Evolutionary conservation across 23 tunicate genomes (phyloP), one percentile per base, ranked within the genome.

Genomic region (Ciona savignyi): DNA sequence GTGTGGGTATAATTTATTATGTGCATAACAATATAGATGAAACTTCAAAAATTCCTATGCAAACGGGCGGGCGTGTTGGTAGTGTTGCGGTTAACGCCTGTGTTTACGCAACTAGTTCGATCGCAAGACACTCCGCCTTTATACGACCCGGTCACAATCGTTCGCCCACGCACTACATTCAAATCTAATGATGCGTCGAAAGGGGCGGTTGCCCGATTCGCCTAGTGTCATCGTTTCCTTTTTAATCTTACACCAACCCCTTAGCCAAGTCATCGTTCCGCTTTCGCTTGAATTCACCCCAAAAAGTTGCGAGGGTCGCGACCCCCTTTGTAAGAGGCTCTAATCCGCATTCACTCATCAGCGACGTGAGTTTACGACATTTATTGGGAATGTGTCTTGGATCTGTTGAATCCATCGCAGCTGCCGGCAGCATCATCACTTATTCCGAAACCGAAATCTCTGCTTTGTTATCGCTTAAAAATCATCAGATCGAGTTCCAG

Each of bases 71-170:
- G n/a, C n/a, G n/a, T n/a, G n/a, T n/a, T n/a, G n/a, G n/a, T n/a
- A n/a, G n/a, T 34, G 25, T 24, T 69, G 73, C 51, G 73, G 34
- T 69, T 69, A 69, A 42, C 56, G 56, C 56, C 34, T 35, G 35
- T 69, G 73, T 69, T 69, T 34, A 69, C 73, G 34, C 51, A 32
- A 15, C 56, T 42, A 15, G 56, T 42, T 42, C 56, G 56, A 42
- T 42, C 56, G 56, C 15, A 42, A 15, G 56, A 9, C 56, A 42
- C 56, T 9, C 56, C 56, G 56, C 56, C 56, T 42, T 42, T 42
- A 42, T 42, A 9, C 56, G 56, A 42, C 56, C 56, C 56, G 56
- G 15, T 42, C 56, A 42, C 56, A 42, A 42, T 42, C 56, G 56
- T 9, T 15, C 15, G 56, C 9, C 56, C 56, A n/a, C n/a, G 56